These are phyloP conservation scores for Adineta ricciae DNA, from an alignment of 2,888 invertebrate species.

Conservation along the genomic window DNA sequence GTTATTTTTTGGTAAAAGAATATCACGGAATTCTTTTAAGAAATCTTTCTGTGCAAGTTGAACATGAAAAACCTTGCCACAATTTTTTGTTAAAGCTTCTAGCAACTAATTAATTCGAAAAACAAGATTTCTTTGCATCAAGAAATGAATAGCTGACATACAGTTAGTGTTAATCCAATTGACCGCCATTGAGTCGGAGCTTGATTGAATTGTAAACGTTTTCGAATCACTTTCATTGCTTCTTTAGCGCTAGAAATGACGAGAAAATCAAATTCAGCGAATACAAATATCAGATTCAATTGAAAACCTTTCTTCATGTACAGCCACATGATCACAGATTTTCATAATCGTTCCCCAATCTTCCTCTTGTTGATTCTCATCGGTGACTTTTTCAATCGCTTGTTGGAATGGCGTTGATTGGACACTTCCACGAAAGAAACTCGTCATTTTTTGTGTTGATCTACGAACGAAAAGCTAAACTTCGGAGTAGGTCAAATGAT, in stretches of 20 bases:
- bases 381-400: not conserved
- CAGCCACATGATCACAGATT: not conserved
- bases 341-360: constrained; percentile 11
- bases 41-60: constrained; percentile 60
- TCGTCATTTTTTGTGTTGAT: not conserved
- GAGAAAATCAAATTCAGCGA: no score
- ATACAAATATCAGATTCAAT: no score
- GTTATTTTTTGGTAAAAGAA: constrained; percentile 86
- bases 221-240: not conserved
- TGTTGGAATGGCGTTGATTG: not conserved
- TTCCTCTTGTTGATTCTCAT: not conserved
- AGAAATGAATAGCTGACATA: not conserved
- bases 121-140: not conserved
- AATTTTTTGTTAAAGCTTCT: constrained; percentile 17
- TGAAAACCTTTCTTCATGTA: not conserved
- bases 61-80: not conserved
- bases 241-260: constrained; percentile 6
- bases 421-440: not conserved
- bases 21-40: constrained; percentile 62
- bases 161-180: not conserved
- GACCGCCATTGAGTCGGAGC: not conserved
- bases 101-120: not conserved
- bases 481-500: not conserved
- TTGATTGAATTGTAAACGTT: not conserved
- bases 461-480: not conserved